A percentile compares a stretch with the other conserved stretches of the same genome.
phyloP scores from a whole-genome alignment of 1,140 invertebrate genomes.

The Eurosta solidaginis region DNA sequence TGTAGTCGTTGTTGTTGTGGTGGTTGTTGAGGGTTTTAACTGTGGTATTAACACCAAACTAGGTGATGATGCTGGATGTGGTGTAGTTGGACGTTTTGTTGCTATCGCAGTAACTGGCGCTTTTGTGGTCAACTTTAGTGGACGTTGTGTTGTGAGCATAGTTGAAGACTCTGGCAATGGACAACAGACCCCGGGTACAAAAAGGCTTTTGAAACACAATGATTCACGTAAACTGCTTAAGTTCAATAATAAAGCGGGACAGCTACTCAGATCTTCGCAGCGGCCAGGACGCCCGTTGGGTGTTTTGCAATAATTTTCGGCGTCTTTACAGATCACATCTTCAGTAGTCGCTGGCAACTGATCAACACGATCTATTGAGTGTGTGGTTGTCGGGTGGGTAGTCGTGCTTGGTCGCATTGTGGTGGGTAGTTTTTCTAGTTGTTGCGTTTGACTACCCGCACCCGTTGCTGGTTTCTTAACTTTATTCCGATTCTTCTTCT shows the following conservation, averaged over 20 bases:
- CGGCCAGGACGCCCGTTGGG: constrained; percentile 78
- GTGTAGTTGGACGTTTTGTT: constrained; percentile 38
- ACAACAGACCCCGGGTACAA: constrained; percentile 90
- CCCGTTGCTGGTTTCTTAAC: constrained; percentile 44
- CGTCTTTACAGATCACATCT: constrained; percentile 53
- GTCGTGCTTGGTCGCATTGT: constrained; percentile 44
- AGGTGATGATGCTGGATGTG: constrained; percentile 38
- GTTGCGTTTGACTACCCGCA: constrained; percentile 29
- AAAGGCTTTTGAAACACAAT: constrained; percentile 88
- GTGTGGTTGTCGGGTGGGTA: constrained; percentile 11
- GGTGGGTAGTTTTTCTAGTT: constrained; percentile 49
- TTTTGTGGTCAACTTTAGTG: constrained; percentile 61
- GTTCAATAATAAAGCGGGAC: constrained; percentile 84
- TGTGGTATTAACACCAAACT: constrained; percentile 53
- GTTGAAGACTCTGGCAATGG: constrained; percentile 63
- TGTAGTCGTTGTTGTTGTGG: constrained; percentile 57
- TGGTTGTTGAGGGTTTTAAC: constrained; percentile 58
- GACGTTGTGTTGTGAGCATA: constrained; percentile 51
- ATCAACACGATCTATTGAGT: constrained; percentile 40
- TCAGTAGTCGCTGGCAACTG: constrained; percentile 43
- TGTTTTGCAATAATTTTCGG: constrained; percentile 71
- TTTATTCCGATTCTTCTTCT: constrained; percentile 58
- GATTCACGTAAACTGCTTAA: constrained; percentile 81
- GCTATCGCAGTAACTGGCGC: constrained; percentile 36
- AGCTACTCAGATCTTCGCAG: constrained; percentile 86